Evolutionary conservation across 2,113 vertebrate species (phyloP).

Genomic region (Chloroceryle aenea): DNA sequence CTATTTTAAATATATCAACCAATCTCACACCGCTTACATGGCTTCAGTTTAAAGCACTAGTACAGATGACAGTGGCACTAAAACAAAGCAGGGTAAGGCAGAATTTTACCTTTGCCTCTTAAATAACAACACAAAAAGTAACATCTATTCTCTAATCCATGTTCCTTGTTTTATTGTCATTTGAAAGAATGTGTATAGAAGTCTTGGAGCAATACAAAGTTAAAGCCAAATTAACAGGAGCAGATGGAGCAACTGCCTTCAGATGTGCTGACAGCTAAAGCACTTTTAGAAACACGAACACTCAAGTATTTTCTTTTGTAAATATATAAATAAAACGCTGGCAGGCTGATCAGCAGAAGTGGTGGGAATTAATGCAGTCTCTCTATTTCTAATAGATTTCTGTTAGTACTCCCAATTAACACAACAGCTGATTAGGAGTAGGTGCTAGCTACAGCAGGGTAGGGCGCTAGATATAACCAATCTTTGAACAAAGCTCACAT

Average conservation of each 20-base stretch:
- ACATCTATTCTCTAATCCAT: background rate
- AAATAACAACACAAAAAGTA: background rate
- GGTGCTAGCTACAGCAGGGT: background rate
- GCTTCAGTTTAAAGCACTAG: background rate
- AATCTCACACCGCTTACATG: background rate
- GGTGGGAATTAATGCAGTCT: background rate
- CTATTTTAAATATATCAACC: background rate
- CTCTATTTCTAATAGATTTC: background rate
- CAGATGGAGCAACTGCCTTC: background rate
- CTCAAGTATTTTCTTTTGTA: background rate
- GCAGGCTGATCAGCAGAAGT: background rate
- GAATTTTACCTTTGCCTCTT: background rate
- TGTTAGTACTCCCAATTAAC: background rate
- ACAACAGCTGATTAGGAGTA: background rate
- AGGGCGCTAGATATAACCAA: background rate
- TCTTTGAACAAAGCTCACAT: background rate
- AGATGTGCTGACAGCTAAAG: conserved; percentile 2
- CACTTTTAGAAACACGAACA: conserved; percentile 14
- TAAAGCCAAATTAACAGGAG: conserved; percentile 53
- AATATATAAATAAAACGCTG: conserved; percentile 41
- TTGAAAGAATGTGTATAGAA: background rate
- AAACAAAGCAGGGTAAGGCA: background rate
- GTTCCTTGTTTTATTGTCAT: background rate
- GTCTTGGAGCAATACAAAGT: background rate
- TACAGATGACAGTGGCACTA: background rate